A percentile compares a stretch with the other conserved stretches of the same genome.
These are phyloP conservation scores for Proteles cristata DNA, from an alignment of 2,113 vertebrate species.

Conservation along the genomic window DNA sequence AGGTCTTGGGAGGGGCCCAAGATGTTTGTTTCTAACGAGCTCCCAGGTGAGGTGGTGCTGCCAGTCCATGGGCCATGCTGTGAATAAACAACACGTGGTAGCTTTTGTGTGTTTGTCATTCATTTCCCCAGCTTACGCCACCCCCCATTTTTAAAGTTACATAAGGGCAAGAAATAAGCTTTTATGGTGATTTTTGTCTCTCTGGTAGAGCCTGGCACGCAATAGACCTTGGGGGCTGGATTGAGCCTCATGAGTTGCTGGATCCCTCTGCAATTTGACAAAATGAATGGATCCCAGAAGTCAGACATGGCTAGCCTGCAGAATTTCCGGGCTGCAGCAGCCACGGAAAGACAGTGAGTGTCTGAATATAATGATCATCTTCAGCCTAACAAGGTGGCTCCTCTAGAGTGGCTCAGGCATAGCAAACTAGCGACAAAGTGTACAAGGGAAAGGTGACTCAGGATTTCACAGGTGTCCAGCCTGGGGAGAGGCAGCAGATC, in stretches of 20 bases:
- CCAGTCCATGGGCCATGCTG: rapidly evolving
- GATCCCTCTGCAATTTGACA: neutral
- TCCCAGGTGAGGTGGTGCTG: neutral
- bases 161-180: neutral
- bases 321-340: neutral
- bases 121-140: neutral
- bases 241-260: neutral
- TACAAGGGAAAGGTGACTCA: neutral
- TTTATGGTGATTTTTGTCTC: neutral
- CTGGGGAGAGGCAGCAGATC: neutral
- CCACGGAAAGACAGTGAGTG: neutral
- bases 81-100: neutral
- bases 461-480: neutral
- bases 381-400: neutral
- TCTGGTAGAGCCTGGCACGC: neutral
- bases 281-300: neutral
- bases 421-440: neutral
- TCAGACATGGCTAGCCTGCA: neutral
- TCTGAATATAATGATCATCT: neutral
- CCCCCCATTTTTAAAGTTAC: neutral
- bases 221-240: neutral
- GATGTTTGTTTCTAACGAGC: neutral
- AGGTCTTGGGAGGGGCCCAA: neutral
- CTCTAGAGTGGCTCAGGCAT: neutral
- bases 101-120: neutral